Percentiles rank a stretch among this genome's conserved stretches.
Evolutionary conservation across 1,140 invertebrate genomes (phyloP).

Genomic region (Drosophila mojavensis): DNA sequence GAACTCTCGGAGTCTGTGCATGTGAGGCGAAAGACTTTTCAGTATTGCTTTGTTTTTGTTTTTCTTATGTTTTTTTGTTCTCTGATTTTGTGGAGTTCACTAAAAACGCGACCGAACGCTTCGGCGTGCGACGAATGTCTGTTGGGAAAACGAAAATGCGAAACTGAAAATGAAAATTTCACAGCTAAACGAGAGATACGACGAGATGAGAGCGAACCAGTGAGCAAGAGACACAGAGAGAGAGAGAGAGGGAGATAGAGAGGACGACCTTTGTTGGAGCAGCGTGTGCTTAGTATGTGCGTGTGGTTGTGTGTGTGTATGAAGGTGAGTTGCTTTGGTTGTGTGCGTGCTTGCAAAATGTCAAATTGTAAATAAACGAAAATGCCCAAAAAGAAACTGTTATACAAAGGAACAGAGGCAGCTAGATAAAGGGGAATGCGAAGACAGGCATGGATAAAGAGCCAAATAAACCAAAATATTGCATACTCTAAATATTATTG

Average conservation of each 20-base stretch:
- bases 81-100: conserved; percentile 7
- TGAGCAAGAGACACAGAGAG: conserved; percentile 11
- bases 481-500: not conserved
- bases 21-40: conserved; percentile 13
- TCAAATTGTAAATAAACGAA: conserved; percentile 81
- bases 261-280: conserved; percentile 51
- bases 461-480: not conserved
- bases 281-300: conserved; percentile 16
- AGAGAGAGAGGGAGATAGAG: conserved; percentile 37
- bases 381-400: conserved; percentile 59
- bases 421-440: conserved; percentile 11
- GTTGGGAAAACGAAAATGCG: conserved; percentile 63
- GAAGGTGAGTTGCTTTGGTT: conserved; percentile 64
- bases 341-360: conserved; percentile 64
- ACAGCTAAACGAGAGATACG: conserved; percentile 31
- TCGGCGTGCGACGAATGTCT: conserved; percentile 70
- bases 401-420: conserved; percentile 58
- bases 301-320: conserved; percentile 30
- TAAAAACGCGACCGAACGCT: conserved; percentile 66
- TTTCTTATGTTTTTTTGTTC: conserved; percentile 5
- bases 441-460: not conserved
- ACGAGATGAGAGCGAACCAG: conserved; percentile 13
- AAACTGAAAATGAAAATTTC: conserved; percentile 70
- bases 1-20: conserved; percentile 15
- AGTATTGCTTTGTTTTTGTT: not conserved